Conservation (phyloP, 2,113 vertebrate genomes). For the Phylloscopus trochilus region DNA sequence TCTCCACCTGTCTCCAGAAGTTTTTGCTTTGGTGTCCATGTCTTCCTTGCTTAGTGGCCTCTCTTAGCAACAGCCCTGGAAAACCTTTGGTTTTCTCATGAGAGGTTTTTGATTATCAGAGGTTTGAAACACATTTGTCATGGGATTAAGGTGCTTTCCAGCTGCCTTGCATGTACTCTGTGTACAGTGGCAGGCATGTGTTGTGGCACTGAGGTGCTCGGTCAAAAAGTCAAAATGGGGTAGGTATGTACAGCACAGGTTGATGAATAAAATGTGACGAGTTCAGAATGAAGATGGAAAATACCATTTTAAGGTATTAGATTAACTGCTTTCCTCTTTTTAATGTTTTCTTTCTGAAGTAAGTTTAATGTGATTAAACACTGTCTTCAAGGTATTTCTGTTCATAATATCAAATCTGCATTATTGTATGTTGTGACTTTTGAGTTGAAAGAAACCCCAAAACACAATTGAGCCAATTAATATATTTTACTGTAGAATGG, state of each 20-base stretch:
- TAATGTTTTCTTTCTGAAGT: background rate
- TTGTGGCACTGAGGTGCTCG: background rate
- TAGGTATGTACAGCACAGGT: background rate
- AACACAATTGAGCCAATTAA: background rate
- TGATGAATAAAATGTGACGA: fast-evolving
- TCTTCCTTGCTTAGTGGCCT: background rate
- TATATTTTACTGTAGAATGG: background rate
- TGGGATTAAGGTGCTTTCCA: background rate
- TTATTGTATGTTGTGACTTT: background rate
- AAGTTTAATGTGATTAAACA: background rate
- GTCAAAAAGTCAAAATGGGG: background rate
- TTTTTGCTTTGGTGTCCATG: background rate
- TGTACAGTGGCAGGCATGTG: background rate
- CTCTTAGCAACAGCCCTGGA: background rate
- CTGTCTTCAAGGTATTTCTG: background rate
- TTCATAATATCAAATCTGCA: background rate
- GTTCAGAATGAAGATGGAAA: background rate
- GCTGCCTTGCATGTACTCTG: background rate
- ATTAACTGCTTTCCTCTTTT: background rate
- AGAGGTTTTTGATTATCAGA: background rate
- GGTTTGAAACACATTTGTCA: background rate
- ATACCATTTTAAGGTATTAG: background rate
- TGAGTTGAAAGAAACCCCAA: background rate
- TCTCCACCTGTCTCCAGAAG: background rate
- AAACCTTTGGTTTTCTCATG: slow-evolving; percentile 11